A percentile compares a stretch with the other conserved stretches of the same genome.
Conservation (phyloP, 2,888 invertebrate genomes). For the Tupiocoris notatus region DNA sequence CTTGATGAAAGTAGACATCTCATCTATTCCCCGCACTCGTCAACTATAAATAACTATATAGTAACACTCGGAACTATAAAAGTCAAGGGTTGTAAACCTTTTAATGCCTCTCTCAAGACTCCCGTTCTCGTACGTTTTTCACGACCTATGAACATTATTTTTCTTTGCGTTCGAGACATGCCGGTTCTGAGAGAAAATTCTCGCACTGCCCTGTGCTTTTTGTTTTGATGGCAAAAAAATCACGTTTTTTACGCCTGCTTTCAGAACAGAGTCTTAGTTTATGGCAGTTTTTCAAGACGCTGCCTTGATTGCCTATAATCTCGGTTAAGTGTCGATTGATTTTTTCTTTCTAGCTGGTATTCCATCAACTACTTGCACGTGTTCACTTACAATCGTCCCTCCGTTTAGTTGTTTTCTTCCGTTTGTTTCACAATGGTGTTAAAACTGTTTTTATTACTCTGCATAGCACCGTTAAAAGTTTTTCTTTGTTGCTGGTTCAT, state of each 20-base stretch:
- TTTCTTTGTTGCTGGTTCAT: no score
- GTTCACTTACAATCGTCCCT: no score
- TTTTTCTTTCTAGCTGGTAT: no score
- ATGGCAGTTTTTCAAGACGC: background rate
- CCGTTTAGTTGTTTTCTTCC: no score
- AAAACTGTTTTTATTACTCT: no score
- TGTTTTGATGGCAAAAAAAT: background rate
- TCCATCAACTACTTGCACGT: no score
- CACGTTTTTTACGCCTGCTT: background rate
- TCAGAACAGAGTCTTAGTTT: background rate
- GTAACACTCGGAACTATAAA: no score
- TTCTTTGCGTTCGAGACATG: background rate
- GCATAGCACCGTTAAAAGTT: no score
- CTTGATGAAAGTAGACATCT: no score
- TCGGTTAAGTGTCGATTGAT: background rate
- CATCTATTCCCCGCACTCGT: no score
- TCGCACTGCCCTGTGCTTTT: background rate
- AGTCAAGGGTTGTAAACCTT: background rate
- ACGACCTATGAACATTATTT: background rate
- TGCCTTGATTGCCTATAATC: background rate
- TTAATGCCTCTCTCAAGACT: background rate
- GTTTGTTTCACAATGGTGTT: no score
- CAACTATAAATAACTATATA: no score
- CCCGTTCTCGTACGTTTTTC: background rate
- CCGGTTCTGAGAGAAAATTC: background rate